These are phyloP conservation scores for Stenchaetothrips biformis DNA, from an alignment of 2,888 invertebrate genomes.

Conservation along the genomic window DNA sequence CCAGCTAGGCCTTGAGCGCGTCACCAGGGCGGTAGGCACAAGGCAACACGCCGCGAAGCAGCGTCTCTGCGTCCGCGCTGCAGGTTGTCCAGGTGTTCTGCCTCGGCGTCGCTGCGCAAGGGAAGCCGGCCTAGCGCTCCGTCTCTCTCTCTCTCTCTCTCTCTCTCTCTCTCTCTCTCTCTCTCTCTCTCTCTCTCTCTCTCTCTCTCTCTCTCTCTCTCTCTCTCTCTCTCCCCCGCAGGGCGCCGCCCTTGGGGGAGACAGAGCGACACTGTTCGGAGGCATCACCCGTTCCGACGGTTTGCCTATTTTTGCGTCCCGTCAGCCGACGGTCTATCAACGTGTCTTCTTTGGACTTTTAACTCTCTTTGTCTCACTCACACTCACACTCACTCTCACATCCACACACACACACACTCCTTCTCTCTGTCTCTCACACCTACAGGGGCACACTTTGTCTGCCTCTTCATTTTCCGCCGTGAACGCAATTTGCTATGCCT, in stretches of 20 bases:
- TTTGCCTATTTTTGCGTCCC: too few relatives aligned
- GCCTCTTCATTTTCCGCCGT: constrained; percentile 12
- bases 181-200: neutral
- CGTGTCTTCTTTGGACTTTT: neutral
- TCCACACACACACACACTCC: neutral
- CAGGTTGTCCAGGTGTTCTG: neutral
- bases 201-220: neutral
- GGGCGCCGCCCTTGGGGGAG: neutral
- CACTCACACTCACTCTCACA: neutral
- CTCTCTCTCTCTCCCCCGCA: neutral
- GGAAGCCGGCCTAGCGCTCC: neutral
- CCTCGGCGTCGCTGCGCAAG: neutral
- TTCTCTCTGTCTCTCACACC: neutral
- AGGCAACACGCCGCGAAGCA: neutral
- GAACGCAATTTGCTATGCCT: constrained; percentile 14
- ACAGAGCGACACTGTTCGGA: neutral
- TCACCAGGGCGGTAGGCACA: constrained; percentile 7
- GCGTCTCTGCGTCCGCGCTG: neutral
- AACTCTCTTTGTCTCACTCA: neutral
- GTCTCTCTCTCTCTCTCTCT: neutral
- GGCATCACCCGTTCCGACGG: too few relatives aligned
- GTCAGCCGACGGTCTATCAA: too few relatives aligned
- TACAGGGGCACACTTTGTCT: neutral
- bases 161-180: neutral
- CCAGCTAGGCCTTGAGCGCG: neutral